Conservation (phyloP, 1,140 invertebrate genomes). For the Panagrolaimus sp. region DNA sequence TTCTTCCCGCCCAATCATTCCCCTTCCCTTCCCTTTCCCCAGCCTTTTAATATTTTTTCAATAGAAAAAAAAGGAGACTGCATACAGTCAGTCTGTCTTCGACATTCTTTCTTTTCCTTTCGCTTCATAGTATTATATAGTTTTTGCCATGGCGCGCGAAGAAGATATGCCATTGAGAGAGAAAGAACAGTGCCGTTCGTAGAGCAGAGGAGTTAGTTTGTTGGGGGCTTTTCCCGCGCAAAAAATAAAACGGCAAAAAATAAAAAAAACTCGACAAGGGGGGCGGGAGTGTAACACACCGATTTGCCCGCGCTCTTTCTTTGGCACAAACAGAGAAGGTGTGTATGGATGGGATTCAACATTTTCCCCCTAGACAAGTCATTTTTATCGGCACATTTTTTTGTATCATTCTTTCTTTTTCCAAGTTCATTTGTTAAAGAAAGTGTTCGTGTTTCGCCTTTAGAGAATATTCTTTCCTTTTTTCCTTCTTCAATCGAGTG, state of each 20-base stretch:
- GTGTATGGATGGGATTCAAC: not conserved
- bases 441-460: too few species aligned
- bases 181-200: not conserved
- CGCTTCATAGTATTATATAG: not conserved
- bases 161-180: not conserved
- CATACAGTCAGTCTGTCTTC: conserved; percentile 1
- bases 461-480: too few species aligned
- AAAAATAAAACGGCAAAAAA: not conserved
- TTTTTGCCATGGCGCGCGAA: too few species aligned
- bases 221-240: conserved; percentile 5
- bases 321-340: not conserved
- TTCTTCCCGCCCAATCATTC: conserved; percentile 4
- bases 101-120: not conserved
- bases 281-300: not conserved
- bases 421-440: too few species aligned
- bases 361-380: too few species aligned
- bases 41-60: too few species aligned
- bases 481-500: conserved; percentile 8
- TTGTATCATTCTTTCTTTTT: too few species aligned
- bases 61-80: not conserved
- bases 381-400: too few species aligned
- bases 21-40: too few species aligned
- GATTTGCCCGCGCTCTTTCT: not conserved
- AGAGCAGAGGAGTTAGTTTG: not conserved
- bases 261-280: not conserved